Base-by-base conservation (phyloP, 1,140 invertebrate genomes). In the Onthophagus taurus region DNA sequence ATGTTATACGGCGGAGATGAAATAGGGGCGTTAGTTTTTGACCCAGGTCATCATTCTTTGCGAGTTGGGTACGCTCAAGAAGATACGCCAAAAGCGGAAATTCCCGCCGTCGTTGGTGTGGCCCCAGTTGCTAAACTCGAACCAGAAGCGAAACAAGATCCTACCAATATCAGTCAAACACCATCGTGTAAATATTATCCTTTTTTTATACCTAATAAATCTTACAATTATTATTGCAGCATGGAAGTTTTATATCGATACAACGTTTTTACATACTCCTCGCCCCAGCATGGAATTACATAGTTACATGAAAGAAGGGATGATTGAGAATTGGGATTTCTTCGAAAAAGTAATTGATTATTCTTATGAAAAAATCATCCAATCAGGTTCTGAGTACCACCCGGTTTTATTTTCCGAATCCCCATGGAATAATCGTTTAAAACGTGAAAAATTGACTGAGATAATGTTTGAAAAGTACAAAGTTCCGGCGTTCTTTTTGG, bases 391-490 rank as follows among this genome's bases (percentile, higher is more conserved):
- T 2, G 80, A 91, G 50, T 81, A 87, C 52, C 93, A 97, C 67
- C 91, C 91, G 24, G 83, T 92, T 5, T 69, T 97, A 13, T 93
- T 97, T 72, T 93, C 91, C 4, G 93, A 97, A 66, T 83, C 89
- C 7, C 82, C 91, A 38, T 96, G 91, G 92, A 93, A 94, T 53
- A 77, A 79, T 0, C 71, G 87, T 47, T 74, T 80, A 7, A 91
- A 91, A 56, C 68, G 93, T 21, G 93, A 97, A 68, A 89, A 89
- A 61, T 60, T 97, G 0, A 86, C 89, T 0, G 93, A 97, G 64
- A 63, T 97, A 0, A 86, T 96, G 74, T 97, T 97, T 68, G 93
- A 97, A 65, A 96, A 95, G 59, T 97, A 93, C 67, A 85, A 91
- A 61, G 85, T 95, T 4, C 93, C 93, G 2, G 92, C 93, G 1